These are phyloP conservation scores for Dromiciops gliroides DNA, from an alignment of 2,113 vertebrate genomes.

Conservation along the genomic window DNA sequence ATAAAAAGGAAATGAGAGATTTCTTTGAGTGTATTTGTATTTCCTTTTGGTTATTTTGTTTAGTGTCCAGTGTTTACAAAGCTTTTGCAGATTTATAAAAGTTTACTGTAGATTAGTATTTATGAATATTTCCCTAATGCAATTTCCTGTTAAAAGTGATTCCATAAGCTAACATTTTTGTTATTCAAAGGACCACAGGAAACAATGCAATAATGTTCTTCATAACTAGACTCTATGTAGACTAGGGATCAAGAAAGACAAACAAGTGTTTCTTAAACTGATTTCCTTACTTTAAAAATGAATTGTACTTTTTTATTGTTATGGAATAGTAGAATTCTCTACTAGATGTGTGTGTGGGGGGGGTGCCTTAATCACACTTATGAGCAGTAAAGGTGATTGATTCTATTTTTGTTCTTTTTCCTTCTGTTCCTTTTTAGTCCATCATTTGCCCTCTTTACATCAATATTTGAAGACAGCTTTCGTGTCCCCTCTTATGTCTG, in stretches of 20 bases:
- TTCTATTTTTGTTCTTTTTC: not conserved
- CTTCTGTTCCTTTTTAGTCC: not conserved
- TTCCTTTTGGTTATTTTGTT: not conserved
- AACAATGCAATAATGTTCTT: not conserved
- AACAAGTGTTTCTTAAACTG: not conserved
- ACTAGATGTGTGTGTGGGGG: not conserved
- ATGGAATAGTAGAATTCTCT: slow-evolving; percentile 1
- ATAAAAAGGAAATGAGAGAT: not conserved
- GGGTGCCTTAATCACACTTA: not conserved
- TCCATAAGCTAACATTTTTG: not conserved
- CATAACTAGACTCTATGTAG: not conserved
- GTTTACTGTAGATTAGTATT: not conserved
- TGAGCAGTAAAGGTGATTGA: not conserved
- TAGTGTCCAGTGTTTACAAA: not conserved
- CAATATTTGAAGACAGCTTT: not conserved
- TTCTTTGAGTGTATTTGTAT: rapidly evolving
- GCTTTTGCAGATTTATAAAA: not conserved
- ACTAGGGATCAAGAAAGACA: not conserved
- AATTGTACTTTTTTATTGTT: not conserved
- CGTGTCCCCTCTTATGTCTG: not conserved
- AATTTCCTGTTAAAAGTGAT: not conserved
- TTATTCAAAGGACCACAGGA: not conserved
- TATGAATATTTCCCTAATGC: not conserved
- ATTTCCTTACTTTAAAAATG: slow-evolving; percentile 46
- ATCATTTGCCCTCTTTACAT: not conserved